These are phyloP conservation scores for Columbina picui DNA, from an alignment of 2,113 vertebrate genomes.

Conservation along the genomic window DNA sequence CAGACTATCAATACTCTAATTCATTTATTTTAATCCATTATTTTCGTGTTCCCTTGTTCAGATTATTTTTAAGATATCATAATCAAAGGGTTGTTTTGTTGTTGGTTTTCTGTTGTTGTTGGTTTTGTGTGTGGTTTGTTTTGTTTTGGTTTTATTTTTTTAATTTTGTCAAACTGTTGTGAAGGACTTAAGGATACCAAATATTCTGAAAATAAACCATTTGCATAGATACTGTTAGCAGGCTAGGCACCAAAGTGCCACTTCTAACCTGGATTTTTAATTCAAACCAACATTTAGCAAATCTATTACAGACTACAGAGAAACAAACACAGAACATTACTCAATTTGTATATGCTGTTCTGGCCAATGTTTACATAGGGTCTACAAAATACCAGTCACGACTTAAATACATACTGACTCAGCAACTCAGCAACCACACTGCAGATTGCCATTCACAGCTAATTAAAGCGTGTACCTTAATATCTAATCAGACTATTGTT, in stretches of 20 bases:
- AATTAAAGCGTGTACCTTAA: not conserved
- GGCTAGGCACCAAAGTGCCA: not conserved
- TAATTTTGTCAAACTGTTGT: not conserved
- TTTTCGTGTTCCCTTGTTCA: not conserved
- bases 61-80: not conserved
- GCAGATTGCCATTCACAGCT: not conserved
- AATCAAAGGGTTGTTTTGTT: not conserved
- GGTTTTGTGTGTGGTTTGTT: no score
- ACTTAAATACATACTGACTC: not conserved
- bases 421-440: not conserved
- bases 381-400: not conserved
- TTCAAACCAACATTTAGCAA: not conserved
- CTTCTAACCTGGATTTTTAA: not conserved
- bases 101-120: no score
- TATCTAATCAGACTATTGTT: not conserved
- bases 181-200: not conserved
- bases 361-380: not conserved
- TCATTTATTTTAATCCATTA: not conserved
- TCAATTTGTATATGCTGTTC: not conserved
- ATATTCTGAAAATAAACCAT: not conserved
- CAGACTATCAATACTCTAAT: not conserved
- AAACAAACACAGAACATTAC: not conserved
- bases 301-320: not conserved
- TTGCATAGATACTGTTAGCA: not conserved
- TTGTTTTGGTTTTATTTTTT: not conserved